A percentile compares a stretch with the other conserved stretches of the same genome.
Evolutionary conservation across 1,140 invertebrate genomes (phyloP).

Genomic region (Drosophila ohnishii): DNA sequence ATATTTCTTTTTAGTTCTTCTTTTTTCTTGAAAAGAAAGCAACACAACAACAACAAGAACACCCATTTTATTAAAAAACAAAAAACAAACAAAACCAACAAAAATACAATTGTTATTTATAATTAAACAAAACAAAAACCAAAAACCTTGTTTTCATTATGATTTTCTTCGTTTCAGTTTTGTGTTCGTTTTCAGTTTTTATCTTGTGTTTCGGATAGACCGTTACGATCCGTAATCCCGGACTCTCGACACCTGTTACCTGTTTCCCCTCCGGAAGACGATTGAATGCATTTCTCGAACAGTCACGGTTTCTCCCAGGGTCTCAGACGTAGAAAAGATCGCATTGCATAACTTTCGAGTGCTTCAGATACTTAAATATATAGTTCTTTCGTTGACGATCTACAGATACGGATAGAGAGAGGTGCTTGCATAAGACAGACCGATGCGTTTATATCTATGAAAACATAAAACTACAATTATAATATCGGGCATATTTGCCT

Average conservation of each 20-base stretch:
- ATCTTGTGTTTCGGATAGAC: slow-evolving; percentile 24
- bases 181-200: slow-evolving; percentile 16
- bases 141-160: slow-evolving; percentile 72
- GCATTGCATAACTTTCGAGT: slow-evolving; percentile 36
- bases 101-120: slow-evolving; percentile 82
- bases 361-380: slow-evolving; percentile 3
- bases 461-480: slow-evolving; percentile 13
- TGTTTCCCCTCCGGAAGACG: not conserved
- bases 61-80: slow-evolving; percentile 74
- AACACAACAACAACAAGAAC: slow-evolving; percentile 58
- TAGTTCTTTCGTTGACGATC: slow-evolving; percentile 24
- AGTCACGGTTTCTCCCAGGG: slow-evolving; percentile 64
- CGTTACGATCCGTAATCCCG: slow-evolving; percentile 33
- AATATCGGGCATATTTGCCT: slow-evolving; percentile 40
- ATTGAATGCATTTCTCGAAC: slow-evolving; percentile 37
- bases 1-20: slow-evolving; percentile 46
- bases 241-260: slow-evolving; percentile 9
- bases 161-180: slow-evolving; percentile 34
- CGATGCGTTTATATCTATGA: slow-evolving; percentile 3
- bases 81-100: slow-evolving; percentile 22
- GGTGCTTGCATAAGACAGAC: slow-evolving; percentile 27
- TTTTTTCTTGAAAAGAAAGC: slow-evolving; percentile 51
- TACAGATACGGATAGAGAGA: slow-evolving; percentile 9
- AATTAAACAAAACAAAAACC: slow-evolving; percentile 79
- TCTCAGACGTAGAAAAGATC: slow-evolving; percentile 48